Conservation (phyloP, 2,113 vertebrate genomes). For the Meriones unguiculatus region DNA sequence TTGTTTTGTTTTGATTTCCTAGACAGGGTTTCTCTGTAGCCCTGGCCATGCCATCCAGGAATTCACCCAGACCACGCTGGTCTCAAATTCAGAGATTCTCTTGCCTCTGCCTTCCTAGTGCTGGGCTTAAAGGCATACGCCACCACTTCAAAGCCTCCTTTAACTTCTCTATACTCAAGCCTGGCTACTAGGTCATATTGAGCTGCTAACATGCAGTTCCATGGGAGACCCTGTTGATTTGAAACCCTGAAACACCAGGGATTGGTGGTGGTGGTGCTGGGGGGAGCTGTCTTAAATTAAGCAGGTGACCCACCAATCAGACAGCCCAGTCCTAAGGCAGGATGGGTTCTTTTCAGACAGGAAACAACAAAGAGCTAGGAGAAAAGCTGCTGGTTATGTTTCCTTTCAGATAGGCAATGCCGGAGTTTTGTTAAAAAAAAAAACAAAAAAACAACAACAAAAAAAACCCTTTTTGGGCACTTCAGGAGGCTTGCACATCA, state of each 20-base stretch:
- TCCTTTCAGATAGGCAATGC: not conserved
- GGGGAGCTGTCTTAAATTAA: not conserved
- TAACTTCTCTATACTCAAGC: not conserved
- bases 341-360: not conserved
- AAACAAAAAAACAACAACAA: too few relatives aligned
- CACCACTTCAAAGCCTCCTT: not conserved
- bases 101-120: not conserved
- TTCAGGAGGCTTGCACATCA: not conserved
- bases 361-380: slow-evolving; percentile 2
- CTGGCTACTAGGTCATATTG: not conserved
- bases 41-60: too few relatives aligned
- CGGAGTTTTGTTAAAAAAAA: not conserved
- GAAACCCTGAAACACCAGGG: not conserved
- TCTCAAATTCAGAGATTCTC: not conserved
- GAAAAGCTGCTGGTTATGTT: not conserved
- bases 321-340: not conserved
- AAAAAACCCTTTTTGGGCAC: not conserved
- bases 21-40: not conserved
- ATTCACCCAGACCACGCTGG: not conserved
- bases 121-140: not conserved
- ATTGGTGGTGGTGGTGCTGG: not conserved
- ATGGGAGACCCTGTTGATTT: not conserved
- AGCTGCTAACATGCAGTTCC: not conserved
- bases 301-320: not conserved
- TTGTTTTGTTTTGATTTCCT: not conserved